These are phyloP conservation scores for Stichodactyla helianthus DNA, from an alignment of 64 coral and sea anemone genomes.

Conservation along the genomic window DNA sequence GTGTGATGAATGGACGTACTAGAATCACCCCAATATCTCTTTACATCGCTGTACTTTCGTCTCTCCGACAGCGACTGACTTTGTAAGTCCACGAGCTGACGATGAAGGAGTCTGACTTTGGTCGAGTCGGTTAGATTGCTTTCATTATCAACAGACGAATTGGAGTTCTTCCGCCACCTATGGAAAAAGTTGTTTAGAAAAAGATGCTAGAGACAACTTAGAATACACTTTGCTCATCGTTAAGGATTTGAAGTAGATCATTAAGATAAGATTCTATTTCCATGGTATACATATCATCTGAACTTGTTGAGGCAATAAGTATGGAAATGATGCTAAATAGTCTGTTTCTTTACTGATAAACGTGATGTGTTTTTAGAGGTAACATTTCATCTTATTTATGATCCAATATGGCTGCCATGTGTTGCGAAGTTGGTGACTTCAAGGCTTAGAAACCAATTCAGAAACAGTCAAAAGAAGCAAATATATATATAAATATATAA, in stretches of 20 bases:
- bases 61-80: constrained; percentile 54
- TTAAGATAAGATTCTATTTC: not conserved
- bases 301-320: not conserved
- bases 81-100: constrained; percentile 53
- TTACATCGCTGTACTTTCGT: constrained; percentile 65
- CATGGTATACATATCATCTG: not conserved
- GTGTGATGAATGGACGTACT: constrained; percentile 9
- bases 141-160: not conserved
- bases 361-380: not conserved
- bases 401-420: constrained; percentile 3
- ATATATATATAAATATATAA: not conserved
- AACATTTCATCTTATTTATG: not conserved
- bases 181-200: constrained; percentile 4
- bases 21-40: constrained; percentile 71
- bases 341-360: not conserved
- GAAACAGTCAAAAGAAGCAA: not conserved
- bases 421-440: not conserved
- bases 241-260: not conserved
- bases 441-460: not conserved
- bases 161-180: constrained; percentile 3
- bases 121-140: constrained; percentile 76
- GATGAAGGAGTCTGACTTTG: constrained; percentile 60
- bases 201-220: not conserved
- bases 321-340: not conserved
- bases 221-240: not conserved